These are phyloP conservation scores for Phoeniculus purpureus DNA, from an alignment of 2,797 vertebrate species.

Conservation along the genomic window DNA sequence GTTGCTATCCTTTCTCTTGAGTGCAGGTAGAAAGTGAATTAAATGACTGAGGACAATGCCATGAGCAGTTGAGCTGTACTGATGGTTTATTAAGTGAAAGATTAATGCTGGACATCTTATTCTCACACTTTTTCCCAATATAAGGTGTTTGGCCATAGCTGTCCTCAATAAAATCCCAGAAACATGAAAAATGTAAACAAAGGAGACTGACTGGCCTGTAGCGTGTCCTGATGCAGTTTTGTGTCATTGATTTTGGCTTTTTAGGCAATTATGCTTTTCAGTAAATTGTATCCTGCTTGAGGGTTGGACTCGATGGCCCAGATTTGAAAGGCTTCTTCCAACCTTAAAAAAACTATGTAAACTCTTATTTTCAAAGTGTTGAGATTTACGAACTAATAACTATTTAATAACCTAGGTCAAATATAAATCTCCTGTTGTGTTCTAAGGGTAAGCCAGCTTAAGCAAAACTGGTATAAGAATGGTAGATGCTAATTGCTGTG, in stretches of 20 bases:
- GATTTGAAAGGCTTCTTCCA: too few relatives aligned
- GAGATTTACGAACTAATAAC: constrained; percentile 31
- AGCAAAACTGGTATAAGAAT: not conserved
- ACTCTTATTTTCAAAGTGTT: constrained; percentile 32
- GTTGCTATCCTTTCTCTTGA: not conserved
- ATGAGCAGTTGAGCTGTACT: constrained; percentile 19
- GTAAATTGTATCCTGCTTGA: too few relatives aligned
- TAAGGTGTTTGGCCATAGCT: not conserved
- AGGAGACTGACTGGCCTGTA: too few relatives aligned
- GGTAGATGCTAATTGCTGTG: not conserved
- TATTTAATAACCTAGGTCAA: constrained; percentile 21
- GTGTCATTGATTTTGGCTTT: too few relatives aligned
- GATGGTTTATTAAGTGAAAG: constrained; percentile 43
- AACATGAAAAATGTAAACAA: constrained; percentile 36
- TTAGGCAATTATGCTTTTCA: too few relatives aligned
- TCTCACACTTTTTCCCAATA: not conserved
- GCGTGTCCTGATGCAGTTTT: too few relatives aligned
- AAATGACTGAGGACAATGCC: constrained; percentile 37
- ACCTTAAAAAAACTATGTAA: too few relatives aligned
- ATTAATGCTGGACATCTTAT: not conserved
- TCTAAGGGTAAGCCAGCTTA: not conserved
- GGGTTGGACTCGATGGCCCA: too few relatives aligned
- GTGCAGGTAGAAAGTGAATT: not conserved
- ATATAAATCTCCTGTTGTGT: not conserved
- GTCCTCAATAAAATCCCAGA: not conserved